phyloP scores from a whole-genome alignment of 2,888 invertebrate genomes.

The Marasmarcha lunaedactyla region DNA sequence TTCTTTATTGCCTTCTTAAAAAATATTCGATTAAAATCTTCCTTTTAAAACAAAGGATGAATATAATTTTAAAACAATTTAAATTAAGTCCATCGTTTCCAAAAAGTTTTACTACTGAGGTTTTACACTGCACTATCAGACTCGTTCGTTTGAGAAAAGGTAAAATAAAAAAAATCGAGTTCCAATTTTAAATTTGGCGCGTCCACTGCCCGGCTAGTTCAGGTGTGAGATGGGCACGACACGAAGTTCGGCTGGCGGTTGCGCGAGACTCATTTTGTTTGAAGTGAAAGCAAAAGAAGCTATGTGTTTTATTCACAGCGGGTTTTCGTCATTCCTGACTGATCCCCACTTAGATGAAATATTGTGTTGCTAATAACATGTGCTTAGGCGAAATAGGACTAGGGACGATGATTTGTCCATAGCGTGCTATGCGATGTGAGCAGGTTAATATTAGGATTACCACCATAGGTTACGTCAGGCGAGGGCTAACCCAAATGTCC shows the following conservation, averaged over 20 bases:
- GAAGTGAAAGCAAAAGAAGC: conserved; percentile 58
- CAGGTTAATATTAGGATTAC: conserved; percentile 12
- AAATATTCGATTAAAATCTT: no score
- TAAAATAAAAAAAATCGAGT: conserved; percentile 1
- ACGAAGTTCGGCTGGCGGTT: conserved; percentile 28
- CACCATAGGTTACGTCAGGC: conserved; percentile 3
- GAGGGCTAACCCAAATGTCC: no score
- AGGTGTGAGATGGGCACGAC: conserved; percentile 33
- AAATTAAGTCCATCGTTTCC: no score
- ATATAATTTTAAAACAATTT: no score
- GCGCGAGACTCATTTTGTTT: conserved; percentile 52
- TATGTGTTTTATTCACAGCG: conserved; percentile 56
- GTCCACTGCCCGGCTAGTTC: conserved; percentile 35
- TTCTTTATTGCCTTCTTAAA: conserved; percentile 20
- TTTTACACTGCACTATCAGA: no score
- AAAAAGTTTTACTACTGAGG: no score
- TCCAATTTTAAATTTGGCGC: conserved; percentile 27
- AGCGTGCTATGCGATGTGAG: conserved; percentile 7
- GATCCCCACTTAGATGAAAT: conserved; percentile 31
- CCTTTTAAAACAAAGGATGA: no score
- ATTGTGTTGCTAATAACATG: conserved; percentile 28
- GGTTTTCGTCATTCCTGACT: conserved; percentile 61
- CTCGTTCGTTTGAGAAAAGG: no score
- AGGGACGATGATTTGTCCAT: conserved; percentile 3
- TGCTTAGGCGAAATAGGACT: conserved; percentile 15